phyloP scores from a whole-genome alignment of 2,888 invertebrate genomes.

The Agrotis ipsilon region DNA sequence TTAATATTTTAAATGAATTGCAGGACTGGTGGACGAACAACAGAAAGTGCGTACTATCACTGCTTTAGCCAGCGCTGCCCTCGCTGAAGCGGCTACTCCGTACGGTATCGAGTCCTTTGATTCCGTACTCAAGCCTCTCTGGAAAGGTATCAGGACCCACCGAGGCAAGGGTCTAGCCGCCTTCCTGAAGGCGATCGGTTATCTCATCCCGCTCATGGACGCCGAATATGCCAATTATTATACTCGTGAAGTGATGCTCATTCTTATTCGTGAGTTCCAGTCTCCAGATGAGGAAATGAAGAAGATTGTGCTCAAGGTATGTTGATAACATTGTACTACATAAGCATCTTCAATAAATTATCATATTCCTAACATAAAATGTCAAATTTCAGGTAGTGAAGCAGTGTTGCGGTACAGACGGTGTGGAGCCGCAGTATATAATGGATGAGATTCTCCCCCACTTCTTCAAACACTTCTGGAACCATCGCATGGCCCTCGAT shows the following conservation, averaged over 20 bases:
- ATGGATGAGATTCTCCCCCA: constrained; percentile 99
- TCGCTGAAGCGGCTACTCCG: constrained; percentile 99
- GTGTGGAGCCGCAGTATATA: constrained; percentile 99
- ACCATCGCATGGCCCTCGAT: constrained; percentile 99
- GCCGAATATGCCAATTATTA: constrained; percentile 99
- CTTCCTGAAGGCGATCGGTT: constrained; percentile 99
- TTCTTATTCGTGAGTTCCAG: constrained; percentile 99
- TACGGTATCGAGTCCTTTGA: constrained; percentile 99
- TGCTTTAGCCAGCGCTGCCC: constrained; percentile 98
- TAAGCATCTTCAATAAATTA: not conserved
- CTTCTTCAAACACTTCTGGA: constrained; percentile 99
- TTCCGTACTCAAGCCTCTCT: constrained; percentile 99
- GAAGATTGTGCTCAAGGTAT: constrained; percentile 99
- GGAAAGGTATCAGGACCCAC: constrained; percentile 99
- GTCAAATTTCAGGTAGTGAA: constrained; percentile 95
- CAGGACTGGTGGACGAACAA: constrained; percentile 98
- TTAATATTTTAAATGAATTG: constrained; percentile 42
- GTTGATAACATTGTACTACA: constrained; percentile 4
- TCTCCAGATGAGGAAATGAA: constrained; percentile 99
- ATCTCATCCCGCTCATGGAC: constrained; percentile 99
- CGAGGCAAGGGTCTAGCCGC: constrained; percentile 98
- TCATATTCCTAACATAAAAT: not conserved
- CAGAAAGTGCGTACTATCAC: constrained; percentile 99
- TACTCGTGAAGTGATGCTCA: constrained; percentile 99
- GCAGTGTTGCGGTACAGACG: constrained; percentile 99